Evolutionary conservation across 2,888 invertebrate genomes (phyloP).

Genomic region (Phania funesta): DNA sequence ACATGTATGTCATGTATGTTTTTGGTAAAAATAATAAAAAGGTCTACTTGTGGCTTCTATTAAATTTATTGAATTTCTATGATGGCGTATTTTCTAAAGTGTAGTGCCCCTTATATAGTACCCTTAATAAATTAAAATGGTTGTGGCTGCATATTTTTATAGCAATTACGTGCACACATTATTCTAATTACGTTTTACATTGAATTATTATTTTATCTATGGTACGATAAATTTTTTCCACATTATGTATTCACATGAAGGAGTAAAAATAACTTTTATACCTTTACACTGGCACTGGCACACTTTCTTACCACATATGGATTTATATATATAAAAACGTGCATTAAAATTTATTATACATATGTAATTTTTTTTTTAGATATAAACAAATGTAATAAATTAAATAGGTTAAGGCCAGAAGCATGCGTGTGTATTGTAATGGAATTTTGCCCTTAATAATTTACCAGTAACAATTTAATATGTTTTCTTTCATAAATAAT

Average conservation of each 20-base stretch:
- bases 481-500: no score
- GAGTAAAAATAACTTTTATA: background rate
- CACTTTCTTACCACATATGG: background rate
- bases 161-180: slow-evolving; percentile 54
- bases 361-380: background rate
- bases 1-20: no score
- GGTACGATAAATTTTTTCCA: slow-evolving; percentile 6
- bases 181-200: slow-evolving; percentile 53
- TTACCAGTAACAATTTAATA: no score
- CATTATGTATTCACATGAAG: slow-evolving; percentile 13
- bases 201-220: slow-evolving; percentile 40
- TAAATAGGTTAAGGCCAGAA: slow-evolving; percentile 18
- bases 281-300: no score
- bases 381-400: slow-evolving; percentile 12
- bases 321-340: background rate
- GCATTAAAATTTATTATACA: background rate
- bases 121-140: background rate
- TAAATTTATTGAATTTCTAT: no score
- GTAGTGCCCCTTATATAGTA: no score
- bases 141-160: slow-evolving; percentile 1
- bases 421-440: no score
- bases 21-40: no score
- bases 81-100: background rate
- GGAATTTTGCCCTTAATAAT: background rate
- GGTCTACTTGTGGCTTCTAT: no score